phyloP scores from a whole-genome alignment of 2,113 vertebrate species.

The Cyanoramphus novaezelandiae region DNA sequence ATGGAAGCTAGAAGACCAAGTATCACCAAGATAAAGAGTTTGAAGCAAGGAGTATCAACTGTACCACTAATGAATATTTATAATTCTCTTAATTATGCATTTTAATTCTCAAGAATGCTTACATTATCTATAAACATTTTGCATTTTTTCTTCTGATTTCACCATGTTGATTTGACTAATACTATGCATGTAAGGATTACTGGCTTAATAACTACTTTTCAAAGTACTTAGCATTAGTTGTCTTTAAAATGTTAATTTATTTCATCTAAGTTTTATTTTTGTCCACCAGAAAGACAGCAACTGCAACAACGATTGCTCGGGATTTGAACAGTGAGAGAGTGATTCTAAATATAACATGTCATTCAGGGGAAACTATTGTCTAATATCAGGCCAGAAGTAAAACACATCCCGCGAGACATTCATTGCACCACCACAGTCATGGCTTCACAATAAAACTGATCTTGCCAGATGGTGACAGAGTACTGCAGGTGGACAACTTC shows the following conservation, averaged over 20 bases:
- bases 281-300: background rate
- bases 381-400: constrained; percentile 57
- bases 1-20: background rate
- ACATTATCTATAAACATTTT: background rate
- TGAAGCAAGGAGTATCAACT: background rate
- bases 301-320: background rate
- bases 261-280: background rate
- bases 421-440: background rate
- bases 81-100: background rate
- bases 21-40: background rate
- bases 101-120: background rate
- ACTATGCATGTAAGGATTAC: background rate
- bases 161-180: background rate
- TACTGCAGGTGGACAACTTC: background rate
- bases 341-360: constrained; percentile 43
- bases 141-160: background rate
- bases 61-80: background rate
- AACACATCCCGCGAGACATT: background rate
- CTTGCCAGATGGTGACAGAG: background rate
- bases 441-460: constrained; percentile 4
- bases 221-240: background rate
- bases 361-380: constrained; percentile 30
- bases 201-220: background rate
- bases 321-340: background rate
- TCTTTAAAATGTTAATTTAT: background rate